Evolutionary conservation across 2,888 invertebrate genomes (phyloP).

Genomic region (Conistra vaccinii): DNA sequence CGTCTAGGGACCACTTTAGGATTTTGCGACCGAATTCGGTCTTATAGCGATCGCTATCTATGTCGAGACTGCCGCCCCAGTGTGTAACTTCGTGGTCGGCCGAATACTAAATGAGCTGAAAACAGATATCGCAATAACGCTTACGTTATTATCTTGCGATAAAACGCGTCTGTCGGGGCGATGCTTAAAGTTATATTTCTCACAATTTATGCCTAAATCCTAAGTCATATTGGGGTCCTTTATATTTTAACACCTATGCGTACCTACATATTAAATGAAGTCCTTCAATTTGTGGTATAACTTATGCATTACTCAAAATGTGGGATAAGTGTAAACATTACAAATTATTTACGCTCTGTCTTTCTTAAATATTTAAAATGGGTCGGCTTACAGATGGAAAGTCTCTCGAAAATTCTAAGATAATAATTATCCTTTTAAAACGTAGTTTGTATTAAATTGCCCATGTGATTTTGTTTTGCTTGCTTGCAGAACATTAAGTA

Average conservation of each 20-base stretch:
- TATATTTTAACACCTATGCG: conserved; percentile 15
- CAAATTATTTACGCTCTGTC: conserved; percentile 1
- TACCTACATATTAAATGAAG: conserved; percentile 38
- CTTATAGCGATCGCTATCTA: too few relatives aligned
- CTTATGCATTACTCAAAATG: conserved; percentile 31
- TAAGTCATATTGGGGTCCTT: conserved; percentile 4
- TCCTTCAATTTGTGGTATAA: conserved; percentile 23
- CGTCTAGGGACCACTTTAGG: too few relatives aligned
- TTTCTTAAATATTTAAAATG: neutral
- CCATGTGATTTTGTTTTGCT: neutral
- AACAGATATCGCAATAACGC: too few relatives aligned
- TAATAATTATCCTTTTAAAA: neutral
- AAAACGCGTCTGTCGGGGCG: too few relatives aligned
- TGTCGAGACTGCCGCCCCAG: too few relatives aligned
- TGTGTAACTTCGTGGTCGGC: too few relatives aligned
- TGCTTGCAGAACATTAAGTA: neutral
- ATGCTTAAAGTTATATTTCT: neutral
- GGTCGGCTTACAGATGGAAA: neutral
- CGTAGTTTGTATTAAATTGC: neutral
- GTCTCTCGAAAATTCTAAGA: neutral
- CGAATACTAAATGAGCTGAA: too few relatives aligned
- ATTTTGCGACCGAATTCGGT: too few relatives aligned
- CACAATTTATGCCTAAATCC: neutral
- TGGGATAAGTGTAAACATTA: neutral
- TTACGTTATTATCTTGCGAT: too few relatives aligned